Base-by-base conservation (phyloP, 64 coral and sea anemone genomes). In the Dendrophyllia cribrosa region DNA sequence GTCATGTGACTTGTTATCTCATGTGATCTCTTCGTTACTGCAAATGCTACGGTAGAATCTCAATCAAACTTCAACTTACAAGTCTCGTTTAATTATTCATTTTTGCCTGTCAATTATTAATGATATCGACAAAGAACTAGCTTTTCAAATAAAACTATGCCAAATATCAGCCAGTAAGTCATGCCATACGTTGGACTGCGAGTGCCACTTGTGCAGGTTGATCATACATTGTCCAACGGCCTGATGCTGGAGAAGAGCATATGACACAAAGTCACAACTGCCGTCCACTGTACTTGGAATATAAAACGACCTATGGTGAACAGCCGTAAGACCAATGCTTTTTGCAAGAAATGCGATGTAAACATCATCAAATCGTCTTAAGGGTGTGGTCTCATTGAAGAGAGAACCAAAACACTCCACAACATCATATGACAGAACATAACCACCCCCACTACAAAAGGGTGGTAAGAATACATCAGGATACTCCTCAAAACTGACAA, bases 201-300 rank as follows among this genome's bases (percentile, higher is more conserved):
- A 72, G 21, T 78, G 75, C 51, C 23, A 58, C 75, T 8, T 58
- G 22, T 24, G 76, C 56, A 94, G 58, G 76, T 63, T 88, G 6
- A 51, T 71, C 8, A 94, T 60, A 49, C 92, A 94, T 43, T 62
- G 5, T 55, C 87, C 88, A 20, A 73, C 84, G 1, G 77, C 92
- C 6, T 67, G 92, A 85, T 94, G 92, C 70, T 94, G 92, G 11
- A 89, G 69, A 15, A 83, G 72, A n/a, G 92, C 58, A 20, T 85
- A 23, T 10, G 77, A 19, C 23, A 59, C 72, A 69, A 83, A 94
- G 9, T 75, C 13, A 67, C 92, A 94, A 9, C 58, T 72, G 25
- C 66, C 60, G 23, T 68, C 78, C 26, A 84, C 63, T 68, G 43
- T 63, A 5, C 1, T 0, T 56, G 75, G 75, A 53, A 78, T 13